phyloP scores from a whole-genome alignment of 2,113 vertebrate genomes.

The Hyaena hyaena region DNA sequence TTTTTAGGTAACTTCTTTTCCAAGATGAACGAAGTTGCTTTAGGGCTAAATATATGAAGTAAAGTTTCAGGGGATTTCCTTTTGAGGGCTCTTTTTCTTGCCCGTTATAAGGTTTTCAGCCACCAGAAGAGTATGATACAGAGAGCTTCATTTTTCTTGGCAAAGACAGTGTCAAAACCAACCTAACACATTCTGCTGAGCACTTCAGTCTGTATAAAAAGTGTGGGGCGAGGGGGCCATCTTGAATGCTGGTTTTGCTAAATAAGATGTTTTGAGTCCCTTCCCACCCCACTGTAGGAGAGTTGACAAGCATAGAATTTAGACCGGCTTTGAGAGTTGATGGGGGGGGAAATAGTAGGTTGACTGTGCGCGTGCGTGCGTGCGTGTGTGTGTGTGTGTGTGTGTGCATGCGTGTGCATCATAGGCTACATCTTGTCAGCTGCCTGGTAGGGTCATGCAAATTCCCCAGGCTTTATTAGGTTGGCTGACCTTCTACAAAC shows the following conservation, averaged over 20 bases:
- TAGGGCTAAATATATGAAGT: constrained; percentile 56
- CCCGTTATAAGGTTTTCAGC: constrained; percentile 33
- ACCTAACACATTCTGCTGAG: background rate
- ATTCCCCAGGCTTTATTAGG: background rate
- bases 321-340: background rate
- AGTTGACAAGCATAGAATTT: constrained; percentile 47
- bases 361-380: background rate
- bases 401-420: background rate
- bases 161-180: constrained; percentile 34
- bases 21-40: constrained; percentile 68
- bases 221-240: background rate
- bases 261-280: background rate
- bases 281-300: background rate
- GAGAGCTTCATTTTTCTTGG: background rate
- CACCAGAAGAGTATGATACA: background rate
- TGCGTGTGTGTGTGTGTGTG: background rate
- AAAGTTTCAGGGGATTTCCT: constrained; percentile 61
- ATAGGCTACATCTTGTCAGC: background rate
- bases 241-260: background rate
- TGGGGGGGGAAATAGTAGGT: too few species aligned
- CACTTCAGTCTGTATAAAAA: background rate
- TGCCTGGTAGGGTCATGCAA: background rate
- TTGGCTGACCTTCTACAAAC: constrained; percentile 33
- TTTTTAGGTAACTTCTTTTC: constrained; percentile 73
- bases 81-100: constrained; percentile 4